Evolutionary conservation across 2,888 invertebrate genomes (phyloP).

Genomic region (Pterostichus niger): DNA sequence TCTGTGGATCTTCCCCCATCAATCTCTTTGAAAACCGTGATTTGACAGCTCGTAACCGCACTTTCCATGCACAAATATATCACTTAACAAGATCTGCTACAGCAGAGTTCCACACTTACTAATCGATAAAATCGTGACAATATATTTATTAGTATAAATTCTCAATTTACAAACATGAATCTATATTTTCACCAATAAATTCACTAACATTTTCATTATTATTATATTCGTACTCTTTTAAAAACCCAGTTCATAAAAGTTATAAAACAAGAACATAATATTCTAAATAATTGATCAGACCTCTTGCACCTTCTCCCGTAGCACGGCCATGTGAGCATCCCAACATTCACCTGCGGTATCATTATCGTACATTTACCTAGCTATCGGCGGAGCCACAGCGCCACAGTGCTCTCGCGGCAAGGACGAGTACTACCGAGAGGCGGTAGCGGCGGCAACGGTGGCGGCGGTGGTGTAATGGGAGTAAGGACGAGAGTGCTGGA

Average conservation of each 20-base stretch:
- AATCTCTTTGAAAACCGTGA: too few species aligned
- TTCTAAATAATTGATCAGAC: slow-evolving; percentile 17
- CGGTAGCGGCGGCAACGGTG: neutral
- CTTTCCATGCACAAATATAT: too few species aligned
- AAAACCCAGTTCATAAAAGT: slow-evolving; percentile 30
- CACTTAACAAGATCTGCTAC: too few species aligned
- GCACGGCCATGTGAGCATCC: neutral
- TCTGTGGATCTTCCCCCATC: too few species aligned
- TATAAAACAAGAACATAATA: slow-evolving; percentile 13
- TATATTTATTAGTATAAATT: too few species aligned
- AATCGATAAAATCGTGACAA: too few species aligned
- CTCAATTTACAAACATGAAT: too few species aligned
- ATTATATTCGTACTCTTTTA: neutral
- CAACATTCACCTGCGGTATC: slow-evolving; percentile 56
- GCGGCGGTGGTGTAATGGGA: slow-evolving; percentile 4
- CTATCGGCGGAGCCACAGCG: neutral
- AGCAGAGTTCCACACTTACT: too few species aligned
- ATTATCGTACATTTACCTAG: slow-evolving; percentile 60
- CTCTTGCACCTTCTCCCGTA: neutral
- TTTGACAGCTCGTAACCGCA: too few species aligned
- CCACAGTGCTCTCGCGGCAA: neutral
- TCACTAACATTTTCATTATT: neutral
- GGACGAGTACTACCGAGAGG: neutral
- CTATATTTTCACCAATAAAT: too few species aligned
- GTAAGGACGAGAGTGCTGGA: slow-evolving; percentile 30